Percentiles rank a stretch among this genome's conserved stretches.
phyloP scores from a whole-genome alignment of 2,888 invertebrate genomes.

The Sarcophaga rosellei region DNA sequence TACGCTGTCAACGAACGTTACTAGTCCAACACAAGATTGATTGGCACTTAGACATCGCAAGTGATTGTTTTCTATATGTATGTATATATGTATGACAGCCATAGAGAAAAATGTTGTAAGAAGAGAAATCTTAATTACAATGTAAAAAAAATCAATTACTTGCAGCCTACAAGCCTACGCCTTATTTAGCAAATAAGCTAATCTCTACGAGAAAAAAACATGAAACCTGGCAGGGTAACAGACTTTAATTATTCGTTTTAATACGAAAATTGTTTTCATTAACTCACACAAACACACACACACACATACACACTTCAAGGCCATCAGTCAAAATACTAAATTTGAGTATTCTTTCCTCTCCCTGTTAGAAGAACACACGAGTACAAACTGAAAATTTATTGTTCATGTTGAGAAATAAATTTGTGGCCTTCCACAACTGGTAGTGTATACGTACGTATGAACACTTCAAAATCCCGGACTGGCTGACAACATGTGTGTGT shows the following conservation, averaged over 20 bases:
- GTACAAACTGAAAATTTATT: too few relatives aligned
- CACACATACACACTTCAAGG: neutral
- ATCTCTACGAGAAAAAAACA: too few relatives aligned
- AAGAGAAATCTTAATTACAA: neutral
- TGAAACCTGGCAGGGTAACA: neutral
- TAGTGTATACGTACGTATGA: too few relatives aligned
- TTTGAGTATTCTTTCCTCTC: too few relatives aligned
- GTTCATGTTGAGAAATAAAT: too few relatives aligned
- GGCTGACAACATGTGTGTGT: neutral
- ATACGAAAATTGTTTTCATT: neutral
- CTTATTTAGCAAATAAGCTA: too few relatives aligned
- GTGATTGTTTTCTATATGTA: too few relatives aligned
- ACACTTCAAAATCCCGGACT: constrained; percentile 8
- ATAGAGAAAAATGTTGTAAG: neutral
- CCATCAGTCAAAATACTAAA: too few relatives aligned
- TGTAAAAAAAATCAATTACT: neutral
- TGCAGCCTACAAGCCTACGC: neutral
- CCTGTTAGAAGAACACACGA: too few relatives aligned
- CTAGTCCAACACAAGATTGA: neutral
- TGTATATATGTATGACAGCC: neutral
- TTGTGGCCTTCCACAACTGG: too few relatives aligned
- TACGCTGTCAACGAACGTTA: neutral
- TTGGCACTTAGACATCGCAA: neutral
- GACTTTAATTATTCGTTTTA: constrained; percentile 2
- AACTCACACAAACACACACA: neutral